Percentiles rank a stretch among this genome's conserved stretches.
phyloP scores from a whole-genome alignment of 2,888 invertebrate species.

The Phortica okadai region DNA sequence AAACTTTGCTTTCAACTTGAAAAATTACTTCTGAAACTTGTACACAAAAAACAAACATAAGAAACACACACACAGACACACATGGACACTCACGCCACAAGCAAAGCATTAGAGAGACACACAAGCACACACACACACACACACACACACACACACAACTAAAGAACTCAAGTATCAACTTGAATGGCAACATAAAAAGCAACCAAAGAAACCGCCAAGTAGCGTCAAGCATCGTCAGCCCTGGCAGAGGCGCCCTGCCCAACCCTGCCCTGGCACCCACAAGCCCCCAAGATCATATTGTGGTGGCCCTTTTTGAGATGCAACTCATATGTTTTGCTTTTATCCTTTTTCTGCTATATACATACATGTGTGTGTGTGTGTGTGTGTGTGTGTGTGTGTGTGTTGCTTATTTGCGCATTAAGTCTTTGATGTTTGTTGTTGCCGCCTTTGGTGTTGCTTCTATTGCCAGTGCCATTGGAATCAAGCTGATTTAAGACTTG shows the following conservation, averaged over 20 bases:
- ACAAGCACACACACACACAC: background rate
- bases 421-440: conserved; percentile 21
- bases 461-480: background rate
- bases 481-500: conserved; percentile 16
- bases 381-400: background rate
- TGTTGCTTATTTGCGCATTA: conserved; percentile 3
- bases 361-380: background rate
- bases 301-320: background rate
- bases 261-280: background rate
- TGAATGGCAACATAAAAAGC: conserved; percentile 14
- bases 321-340: background rate
- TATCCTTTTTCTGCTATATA: background rate
- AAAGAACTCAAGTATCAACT: conserved; percentile 17
- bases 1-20: conserved; percentile 21
- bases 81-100: background rate
- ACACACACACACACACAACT: background rate
- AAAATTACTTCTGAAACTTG: background rate
- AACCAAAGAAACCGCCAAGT: background rate
- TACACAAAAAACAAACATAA: too few species aligned
- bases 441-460: background rate
- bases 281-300: background rate
- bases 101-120: background rate
- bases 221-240: background rate
- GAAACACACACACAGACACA: background rate
- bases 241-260: background rate